A percentile compares a stretch with the other conserved stretches of the same genome.
phyloP scores from a whole-genome alignment of 2,113 vertebrate genomes.

The Phrynosoma platyrhinos region DNA sequence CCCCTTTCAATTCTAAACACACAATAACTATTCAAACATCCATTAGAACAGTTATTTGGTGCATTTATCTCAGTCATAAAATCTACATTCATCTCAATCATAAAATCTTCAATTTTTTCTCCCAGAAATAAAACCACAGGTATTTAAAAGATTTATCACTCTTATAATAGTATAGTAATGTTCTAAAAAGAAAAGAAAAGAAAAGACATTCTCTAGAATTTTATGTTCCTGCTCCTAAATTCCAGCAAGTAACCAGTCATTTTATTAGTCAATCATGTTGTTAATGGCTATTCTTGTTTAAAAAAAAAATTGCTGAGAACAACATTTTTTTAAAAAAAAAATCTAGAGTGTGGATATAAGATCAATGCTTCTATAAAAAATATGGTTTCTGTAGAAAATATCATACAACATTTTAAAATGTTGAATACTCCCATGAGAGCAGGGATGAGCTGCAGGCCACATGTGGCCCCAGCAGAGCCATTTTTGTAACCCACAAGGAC shows the following conservation, averaged over 20 bases:
- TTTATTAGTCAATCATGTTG: constrained; percentile 29
- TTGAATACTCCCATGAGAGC: no score
- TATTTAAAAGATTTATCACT: neutral
- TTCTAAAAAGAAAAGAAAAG: constrained; percentile 26
- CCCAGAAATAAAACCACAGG: neutral
- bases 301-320: neutral
- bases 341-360: neutral
- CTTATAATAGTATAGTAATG: neutral
- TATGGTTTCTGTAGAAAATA: neutral
- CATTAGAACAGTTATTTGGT: neutral
- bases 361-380: neutral
- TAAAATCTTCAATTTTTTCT: neutral
- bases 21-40: neutral
- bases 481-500: no score
- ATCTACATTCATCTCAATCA: no score
- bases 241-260: constrained; percentile 29
- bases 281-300: neutral
- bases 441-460: no score
- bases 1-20: neutral
- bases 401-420: neutral
- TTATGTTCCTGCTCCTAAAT: constrained; percentile 32
- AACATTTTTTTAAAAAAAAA: neutral
- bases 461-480: no score
- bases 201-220: neutral
- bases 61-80: neutral